A percentile compares a stretch with the other conserved stretches of the same genome.
Conservation (phyloP, 2,888 invertebrate genomes). For the Cosmia trapezina region DNA sequence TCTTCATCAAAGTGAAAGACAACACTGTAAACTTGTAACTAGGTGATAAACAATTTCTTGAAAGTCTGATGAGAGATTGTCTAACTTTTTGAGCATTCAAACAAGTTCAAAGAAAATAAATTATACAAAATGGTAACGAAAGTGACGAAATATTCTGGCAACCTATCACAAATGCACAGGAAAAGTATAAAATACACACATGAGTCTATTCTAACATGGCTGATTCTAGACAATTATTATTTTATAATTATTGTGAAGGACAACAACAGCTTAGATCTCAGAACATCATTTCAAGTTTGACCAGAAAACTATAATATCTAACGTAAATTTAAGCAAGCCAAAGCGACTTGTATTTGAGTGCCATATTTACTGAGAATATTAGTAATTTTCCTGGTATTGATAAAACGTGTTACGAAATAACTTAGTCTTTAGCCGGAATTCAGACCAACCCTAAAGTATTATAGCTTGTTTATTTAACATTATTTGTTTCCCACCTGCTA, state of each 20-base stretch:
- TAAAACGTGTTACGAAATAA: background rate
- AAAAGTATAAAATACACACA: background rate
- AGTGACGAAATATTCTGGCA: background rate
- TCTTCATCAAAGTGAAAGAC: background rate
- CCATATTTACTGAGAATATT: slow-evolving; percentile 11
- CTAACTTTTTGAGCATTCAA: background rate
- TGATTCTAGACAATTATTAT: background rate
- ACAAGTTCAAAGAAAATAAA: background rate
- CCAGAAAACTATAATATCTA: background rate
- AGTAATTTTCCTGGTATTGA: slow-evolving; percentile 2
- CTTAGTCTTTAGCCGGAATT: background rate
- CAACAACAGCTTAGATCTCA: background rate
- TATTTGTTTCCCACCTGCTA: slow-evolving; percentile 26
- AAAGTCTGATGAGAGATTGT: background rate
- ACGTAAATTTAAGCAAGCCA: background rate
- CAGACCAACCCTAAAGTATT: background rate
- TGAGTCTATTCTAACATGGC: background rate
- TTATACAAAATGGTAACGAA: background rate
- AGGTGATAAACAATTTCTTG: background rate
- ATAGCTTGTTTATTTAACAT: slow-evolving; percentile 8
- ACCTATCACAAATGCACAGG: background rate
- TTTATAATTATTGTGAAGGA: background rate
- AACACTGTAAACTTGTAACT: background rate
- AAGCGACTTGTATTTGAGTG: background rate
- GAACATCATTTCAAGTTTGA: background rate